phyloP scores from a whole-genome alignment of 2,113 vertebrate species.

The Hyperopisus bebe region DNA sequence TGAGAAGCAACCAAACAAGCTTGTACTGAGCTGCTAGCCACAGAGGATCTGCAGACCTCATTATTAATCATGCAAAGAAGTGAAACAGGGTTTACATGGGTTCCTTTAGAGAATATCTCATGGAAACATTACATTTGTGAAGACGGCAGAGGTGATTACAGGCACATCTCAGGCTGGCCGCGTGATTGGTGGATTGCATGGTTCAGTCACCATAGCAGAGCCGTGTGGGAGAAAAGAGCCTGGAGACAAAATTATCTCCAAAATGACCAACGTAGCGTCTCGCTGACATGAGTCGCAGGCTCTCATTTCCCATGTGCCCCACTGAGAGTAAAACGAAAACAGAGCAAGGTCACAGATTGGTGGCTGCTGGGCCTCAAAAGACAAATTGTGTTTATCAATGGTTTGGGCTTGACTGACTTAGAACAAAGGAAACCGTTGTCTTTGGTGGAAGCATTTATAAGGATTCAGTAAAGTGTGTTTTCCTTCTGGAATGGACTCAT shows the following conservation, averaged over 20 bases:
- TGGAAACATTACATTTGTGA: neutral
- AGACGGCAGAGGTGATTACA: neutral
- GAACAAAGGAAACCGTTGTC: neutral
- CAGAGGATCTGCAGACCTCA: neutral
- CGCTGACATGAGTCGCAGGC: neutral
- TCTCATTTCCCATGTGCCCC: neutral
- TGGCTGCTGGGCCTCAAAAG: neutral
- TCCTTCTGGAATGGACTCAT: neutral
- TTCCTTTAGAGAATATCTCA: neutral
- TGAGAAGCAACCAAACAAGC: neutral
- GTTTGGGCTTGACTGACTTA: neutral
- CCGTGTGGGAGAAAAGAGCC: neutral
- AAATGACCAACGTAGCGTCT: neutral
- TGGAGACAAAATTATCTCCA: neutral
- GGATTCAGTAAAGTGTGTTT: neutral
- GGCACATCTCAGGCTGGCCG: neutral
- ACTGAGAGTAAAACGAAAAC: neutral
- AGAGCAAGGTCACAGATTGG: neutral
- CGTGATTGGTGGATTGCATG: neutral
- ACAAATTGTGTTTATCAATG: slow-evolving; percentile 6
- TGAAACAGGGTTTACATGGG: neutral
- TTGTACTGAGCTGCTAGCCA: neutral
- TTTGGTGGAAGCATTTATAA: neutral
- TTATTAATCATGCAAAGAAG: neutral
- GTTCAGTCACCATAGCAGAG: neutral